These are phyloP conservation scores for Arothron firmamentum DNA, from an alignment of 2,113 vertebrate genomes.

Conservation along the genomic window DNA sequence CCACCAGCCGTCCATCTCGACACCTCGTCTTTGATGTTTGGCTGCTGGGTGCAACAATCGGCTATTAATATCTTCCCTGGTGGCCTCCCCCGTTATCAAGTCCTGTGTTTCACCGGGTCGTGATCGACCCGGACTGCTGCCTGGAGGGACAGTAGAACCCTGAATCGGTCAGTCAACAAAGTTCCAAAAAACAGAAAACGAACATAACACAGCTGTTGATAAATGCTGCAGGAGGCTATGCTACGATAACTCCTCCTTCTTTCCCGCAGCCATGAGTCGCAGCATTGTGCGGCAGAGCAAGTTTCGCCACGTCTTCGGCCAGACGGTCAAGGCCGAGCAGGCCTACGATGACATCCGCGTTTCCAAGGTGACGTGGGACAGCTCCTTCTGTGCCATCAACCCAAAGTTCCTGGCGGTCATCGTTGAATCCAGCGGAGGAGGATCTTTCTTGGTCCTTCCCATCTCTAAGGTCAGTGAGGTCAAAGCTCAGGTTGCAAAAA, in stretches of 20 bases:
- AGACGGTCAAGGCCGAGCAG: slow-evolving; percentile 91
- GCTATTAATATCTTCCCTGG: slow-evolving; percentile 60
- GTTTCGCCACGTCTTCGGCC: slow-evolving; percentile 96
- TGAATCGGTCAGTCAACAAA: slow-evolving; percentile 31
- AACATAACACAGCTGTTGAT: too few relatives aligned
- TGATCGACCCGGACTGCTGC: slow-evolving; percentile 17
- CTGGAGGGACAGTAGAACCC: slow-evolving; percentile 17
- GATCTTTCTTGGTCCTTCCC: slow-evolving; percentile 90
- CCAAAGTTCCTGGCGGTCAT: slow-evolving; percentile 97
- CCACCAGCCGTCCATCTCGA: slow-evolving; percentile 8
- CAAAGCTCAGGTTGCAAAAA: neutral
- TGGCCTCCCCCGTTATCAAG: slow-evolving; percentile 24
- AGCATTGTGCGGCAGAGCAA: slow-evolving; percentile 97
- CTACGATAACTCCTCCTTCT: neutral
- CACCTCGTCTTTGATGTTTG: slow-evolving; percentile 36
- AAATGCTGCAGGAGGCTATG: neutral
- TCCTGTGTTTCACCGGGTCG: slow-evolving; percentile 50
- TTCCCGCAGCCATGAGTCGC: slow-evolving; percentile 85
- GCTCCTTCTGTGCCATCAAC: slow-evolving; percentile 95
- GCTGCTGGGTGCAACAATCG: slow-evolving; percentile 51
- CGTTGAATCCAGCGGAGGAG: slow-evolving; percentile 90
- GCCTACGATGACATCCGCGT: slow-evolving; percentile 95
- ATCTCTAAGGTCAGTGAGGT: slow-evolving; percentile 83
- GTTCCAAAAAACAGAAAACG: slow-evolving; percentile 10
- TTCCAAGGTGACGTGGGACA: slow-evolving; percentile 98